These are phyloP conservation scores for Lamellibrachia luymesi DNA, from an alignment of 1,140 invertebrate genomes.

Conservation along the genomic window DNA sequence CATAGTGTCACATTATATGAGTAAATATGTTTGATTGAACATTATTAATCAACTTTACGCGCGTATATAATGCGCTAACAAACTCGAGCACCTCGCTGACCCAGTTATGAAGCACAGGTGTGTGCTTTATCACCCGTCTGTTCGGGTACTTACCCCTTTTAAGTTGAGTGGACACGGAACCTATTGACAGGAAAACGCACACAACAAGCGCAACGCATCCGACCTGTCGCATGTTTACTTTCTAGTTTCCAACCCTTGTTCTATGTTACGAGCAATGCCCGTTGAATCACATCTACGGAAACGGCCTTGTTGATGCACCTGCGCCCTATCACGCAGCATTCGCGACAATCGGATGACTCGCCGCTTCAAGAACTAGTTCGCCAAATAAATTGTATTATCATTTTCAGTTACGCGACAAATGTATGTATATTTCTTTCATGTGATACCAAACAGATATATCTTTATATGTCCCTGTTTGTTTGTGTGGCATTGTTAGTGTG, in stretches of 20 bases:
- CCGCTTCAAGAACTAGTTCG: not conserved
- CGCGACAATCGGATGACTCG: not conserved
- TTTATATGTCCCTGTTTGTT: not conserved
- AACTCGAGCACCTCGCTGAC: not conserved
- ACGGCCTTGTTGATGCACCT: conserved; percentile 33
- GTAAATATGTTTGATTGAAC: not conserved
- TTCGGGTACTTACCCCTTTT: not conserved
- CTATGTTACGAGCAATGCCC: not conserved
- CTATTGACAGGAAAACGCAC: not conserved
- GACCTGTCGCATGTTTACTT: not conserved
- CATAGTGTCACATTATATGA: not conserved
- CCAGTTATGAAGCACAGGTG: not conserved
- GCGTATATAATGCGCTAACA: not conserved
- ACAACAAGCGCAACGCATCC: not conserved
- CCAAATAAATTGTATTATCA: not conserved
- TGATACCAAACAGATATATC: not conserved
- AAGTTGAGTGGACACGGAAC: not conserved
- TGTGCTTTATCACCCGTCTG: not conserved
- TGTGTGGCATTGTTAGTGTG: not conserved
- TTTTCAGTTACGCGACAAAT: not conserved
- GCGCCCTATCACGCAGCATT: not conserved
- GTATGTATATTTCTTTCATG: not conserved
- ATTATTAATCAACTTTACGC: not conserved
- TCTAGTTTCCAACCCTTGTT: not conserved
- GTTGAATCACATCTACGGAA: not conserved